Evolutionary conservation across 2,888 invertebrate species (phyloP), one percentile per base, ranked within the genome.

Genomic region (Stenoptilia bipunctidactyla): DNA sequence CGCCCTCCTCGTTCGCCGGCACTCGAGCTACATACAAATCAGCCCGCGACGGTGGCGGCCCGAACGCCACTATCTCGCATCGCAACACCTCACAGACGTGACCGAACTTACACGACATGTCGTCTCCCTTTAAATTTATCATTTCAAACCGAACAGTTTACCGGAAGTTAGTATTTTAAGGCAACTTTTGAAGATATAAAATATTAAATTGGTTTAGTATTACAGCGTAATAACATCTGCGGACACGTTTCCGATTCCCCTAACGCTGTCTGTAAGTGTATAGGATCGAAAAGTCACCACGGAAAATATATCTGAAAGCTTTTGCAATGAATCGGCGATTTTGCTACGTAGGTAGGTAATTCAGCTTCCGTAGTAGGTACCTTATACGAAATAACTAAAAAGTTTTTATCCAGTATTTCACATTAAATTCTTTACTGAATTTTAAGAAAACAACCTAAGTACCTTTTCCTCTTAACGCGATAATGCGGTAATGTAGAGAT

Each of bases 1-100:
- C 66, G 58, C 67, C 68, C 69, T 60, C 64, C 63, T 61, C 69
- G 60, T 62, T 30, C 61, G 61, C 48, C 53, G 59, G 54, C 51
- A 61, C 61, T 63, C 58, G 71, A 64, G 65, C 58, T 59, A 77
- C 77, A 76, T 77, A 80, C 75, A 75, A 77, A 79, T 75, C 64
- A 75, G 71, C 52, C 46, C 43, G 46, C 49, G 55, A 54, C 52
- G 57, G 49, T 49, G 46, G 49, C 50, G 46, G 47, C 20, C 20
- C 20, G 4, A 20, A 8, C 46, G 43, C 38, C 49, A 46, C 46
- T 50, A 50, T 54, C 46, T 47, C 46, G 48, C 43, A 44, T 54
- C 49, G 47, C 47, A 44, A 47, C 47, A 40, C 34, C 27, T 14
- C 27, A 15, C 8, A 13, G 2, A 35, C 35, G 15, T 35, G 27